Evolutionary conservation across 2,888 invertebrate species (phyloP).

Genomic region (Allolobophora icterica): DNA sequence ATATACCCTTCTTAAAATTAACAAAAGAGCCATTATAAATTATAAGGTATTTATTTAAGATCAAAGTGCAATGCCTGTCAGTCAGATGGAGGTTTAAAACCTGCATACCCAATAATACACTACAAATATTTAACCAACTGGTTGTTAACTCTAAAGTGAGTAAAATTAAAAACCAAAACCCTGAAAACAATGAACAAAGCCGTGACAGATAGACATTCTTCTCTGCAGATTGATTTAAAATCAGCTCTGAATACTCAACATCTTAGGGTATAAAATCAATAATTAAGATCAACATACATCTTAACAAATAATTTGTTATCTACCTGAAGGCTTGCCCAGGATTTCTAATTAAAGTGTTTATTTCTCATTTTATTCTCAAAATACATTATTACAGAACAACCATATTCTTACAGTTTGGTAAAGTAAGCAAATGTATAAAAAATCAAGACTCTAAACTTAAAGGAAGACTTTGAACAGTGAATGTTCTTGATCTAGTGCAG

Average conservation of each 20-base stretch:
- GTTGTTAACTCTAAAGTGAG: background rate
- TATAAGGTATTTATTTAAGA: background rate
- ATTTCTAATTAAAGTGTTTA: background rate
- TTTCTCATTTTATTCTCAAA: background rate
- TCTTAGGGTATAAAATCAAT: too few species aligned
- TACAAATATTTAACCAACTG: background rate
- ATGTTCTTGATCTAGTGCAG: too few species aligned
- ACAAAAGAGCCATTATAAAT: background rate
- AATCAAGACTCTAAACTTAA: background rate
- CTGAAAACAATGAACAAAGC: background rate
- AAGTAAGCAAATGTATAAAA: background rate
- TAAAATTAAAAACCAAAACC: background rate
- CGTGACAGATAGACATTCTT: too few species aligned
- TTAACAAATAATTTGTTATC: background rate
- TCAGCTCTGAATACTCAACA: too few species aligned
- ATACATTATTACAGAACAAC: background rate
- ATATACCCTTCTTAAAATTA: background rate
- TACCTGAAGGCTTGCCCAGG: background rate
- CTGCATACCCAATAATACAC: background rate
- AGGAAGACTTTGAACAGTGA: background rate
- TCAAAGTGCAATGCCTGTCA: background rate
- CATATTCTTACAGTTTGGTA: background rate
- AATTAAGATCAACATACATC: background rate
- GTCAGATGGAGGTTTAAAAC: background rate
- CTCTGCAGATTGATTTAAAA: background rate